Evolutionary conservation across 2,888 invertebrate species (phyloP).

Genomic region (Lycia hirtaria): DNA sequence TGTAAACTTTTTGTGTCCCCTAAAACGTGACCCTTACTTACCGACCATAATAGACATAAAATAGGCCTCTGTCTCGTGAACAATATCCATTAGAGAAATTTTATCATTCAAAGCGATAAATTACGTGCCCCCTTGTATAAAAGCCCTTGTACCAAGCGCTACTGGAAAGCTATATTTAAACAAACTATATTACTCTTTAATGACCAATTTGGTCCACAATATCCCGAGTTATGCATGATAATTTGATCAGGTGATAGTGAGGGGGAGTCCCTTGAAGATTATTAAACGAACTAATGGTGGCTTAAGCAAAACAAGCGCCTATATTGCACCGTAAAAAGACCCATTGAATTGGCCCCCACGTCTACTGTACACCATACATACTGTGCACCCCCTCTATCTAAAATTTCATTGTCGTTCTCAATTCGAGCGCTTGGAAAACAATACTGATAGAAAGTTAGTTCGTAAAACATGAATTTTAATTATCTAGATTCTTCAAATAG

Average conservation of each 20-base stretch:
- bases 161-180: slow-evolving; percentile 75
- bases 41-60: slow-evolving; percentile 55
- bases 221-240: slow-evolving; percentile 70
- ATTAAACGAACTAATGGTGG: slow-evolving; percentile 75
- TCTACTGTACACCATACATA: slow-evolving; percentile 42
- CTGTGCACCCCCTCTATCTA: slow-evolving; percentile 66
- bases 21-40: slow-evolving; percentile 34
- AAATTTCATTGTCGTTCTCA: slow-evolving; percentile 66
- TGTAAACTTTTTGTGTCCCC: slow-evolving; percentile 41
- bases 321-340: slow-evolving; percentile 69
- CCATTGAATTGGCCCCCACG: slow-evolving; percentile 65
- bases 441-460: slow-evolving; percentile 46
- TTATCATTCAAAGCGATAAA: slow-evolving; percentile 78
- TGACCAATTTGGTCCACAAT: slow-evolving; percentile 71
- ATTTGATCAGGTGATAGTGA: slow-evolving; percentile 70
- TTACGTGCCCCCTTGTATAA: slow-evolving; percentile 66
- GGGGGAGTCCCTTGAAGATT: slow-evolving; percentile 60
- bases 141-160: slow-evolving; percentile 53
- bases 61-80: slow-evolving; percentile 67
- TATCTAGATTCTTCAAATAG: slow-evolving; percentile 3
- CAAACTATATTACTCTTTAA: slow-evolving; percentile 77
- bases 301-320: slow-evolving; percentile 70
- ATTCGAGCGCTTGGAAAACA: slow-evolving; percentile 54
- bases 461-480: slow-evolving; percentile 30
- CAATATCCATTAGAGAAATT: slow-evolving; percentile 76